Evolutionary conservation across 2,888 invertebrate species (phyloP).

Genomic region (Trissolcus japonicus): DNA sequence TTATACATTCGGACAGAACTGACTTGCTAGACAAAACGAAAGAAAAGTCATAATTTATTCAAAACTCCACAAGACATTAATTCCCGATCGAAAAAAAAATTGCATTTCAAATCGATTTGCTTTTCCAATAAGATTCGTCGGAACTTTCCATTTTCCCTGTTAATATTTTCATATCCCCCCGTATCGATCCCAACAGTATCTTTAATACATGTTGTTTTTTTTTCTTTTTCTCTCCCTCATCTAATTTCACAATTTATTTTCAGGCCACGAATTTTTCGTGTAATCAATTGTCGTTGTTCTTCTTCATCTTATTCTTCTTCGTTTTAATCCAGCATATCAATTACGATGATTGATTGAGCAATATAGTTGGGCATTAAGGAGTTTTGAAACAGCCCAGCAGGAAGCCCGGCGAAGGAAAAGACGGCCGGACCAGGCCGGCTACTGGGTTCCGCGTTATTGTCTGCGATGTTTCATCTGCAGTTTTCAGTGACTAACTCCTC

Average conservation of each 20-base stretch:
- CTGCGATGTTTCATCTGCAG: constrained; percentile 8
- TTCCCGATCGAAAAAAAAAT: no score
- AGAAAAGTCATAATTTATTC: no score
- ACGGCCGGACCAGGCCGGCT: constrained; percentile 9
- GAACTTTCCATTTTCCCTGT: no score
- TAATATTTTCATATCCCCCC: no score
- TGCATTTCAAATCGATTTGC: no score
- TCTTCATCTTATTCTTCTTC: not conserved
- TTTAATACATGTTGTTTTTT: not conserved
- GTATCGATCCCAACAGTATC: no score
- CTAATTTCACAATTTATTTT: not conserved
- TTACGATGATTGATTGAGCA: constrained; percentile 34
- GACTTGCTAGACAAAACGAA: no score
- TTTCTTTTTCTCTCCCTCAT: not conserved
- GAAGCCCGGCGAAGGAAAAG: constrained; percentile 21
- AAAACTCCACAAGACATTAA: no score
- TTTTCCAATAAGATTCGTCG: no score
- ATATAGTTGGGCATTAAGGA: constrained; percentile 33
- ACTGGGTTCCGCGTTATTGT: constrained; percentile 27
- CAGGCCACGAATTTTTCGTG: no score
- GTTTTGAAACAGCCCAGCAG: constrained; percentile 43
- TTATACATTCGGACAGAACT: no score
- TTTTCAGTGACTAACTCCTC: no score
- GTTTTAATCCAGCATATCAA: constrained; percentile 20
- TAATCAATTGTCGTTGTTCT: not conserved